Evolutionary conservation across 2,888 invertebrate species (phyloP), one percentile per base, ranked within the genome.

Genomic region (Laspeyria flexula): DNA sequence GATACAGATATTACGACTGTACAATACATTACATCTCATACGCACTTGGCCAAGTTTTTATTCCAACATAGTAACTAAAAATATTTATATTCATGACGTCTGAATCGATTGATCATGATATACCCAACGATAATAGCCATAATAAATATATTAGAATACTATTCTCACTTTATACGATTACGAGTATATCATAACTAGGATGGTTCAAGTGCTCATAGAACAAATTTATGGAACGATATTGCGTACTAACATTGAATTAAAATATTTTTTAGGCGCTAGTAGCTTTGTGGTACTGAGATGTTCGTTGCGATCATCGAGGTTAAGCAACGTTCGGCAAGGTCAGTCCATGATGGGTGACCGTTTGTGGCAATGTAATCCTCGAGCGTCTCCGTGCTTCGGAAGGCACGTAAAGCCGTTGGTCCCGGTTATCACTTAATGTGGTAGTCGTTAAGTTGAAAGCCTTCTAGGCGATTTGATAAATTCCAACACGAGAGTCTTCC

Each of bases 91-190:
- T 11, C 11, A 29, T 51, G 54, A 56, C 60, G 52, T 64, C 57
- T 45, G 44, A 56, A 57, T 48, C 31, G 27, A 57, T 60, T 52
- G 43, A 52, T 63, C 51, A 52, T 55, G 64, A 55, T 53, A 50
- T 47, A 21, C 39, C 29, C 10, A 49, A 48, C 52, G 34, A 40
- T 64, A 60, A 55, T 52, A 51, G 50, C 9, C 37, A 47, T 44
- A 47, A 60, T 61, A 61, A 68, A 66, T 61, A 54, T 51, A 49
- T 37, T 47, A 54, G 46, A 54, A 54, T 38, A 60, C 34, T 44
- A 55, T 58, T 59, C 48, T 49, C 43, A 51, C 53, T 66, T 39
- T 43, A 43, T 38, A 55, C 23, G 45, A 33, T 38, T 48, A 38
- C 42, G 30, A 44, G 55, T 53, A 38, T 52, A 55, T 53, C 37